Conservation (phyloP, 2,113 vertebrate genomes). For the Onychostoma macrolepis region DNA sequence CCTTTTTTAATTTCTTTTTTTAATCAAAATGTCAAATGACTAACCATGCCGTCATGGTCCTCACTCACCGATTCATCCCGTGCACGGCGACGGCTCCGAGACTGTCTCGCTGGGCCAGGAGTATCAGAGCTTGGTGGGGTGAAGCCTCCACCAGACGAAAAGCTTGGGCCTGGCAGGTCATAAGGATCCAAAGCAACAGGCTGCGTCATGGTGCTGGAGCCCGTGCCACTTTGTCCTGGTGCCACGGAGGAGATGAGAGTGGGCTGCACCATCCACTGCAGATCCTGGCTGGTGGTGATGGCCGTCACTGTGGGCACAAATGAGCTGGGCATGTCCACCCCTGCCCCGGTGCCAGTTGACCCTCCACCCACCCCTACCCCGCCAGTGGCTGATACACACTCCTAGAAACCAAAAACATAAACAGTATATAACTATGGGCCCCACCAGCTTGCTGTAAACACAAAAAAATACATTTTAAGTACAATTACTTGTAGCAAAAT, state of each 20-base stretch:
- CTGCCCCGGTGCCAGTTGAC: slow-evolving; percentile 73
- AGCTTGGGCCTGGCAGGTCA: slow-evolving; percentile 90
- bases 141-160: slow-evolving; percentile 79
- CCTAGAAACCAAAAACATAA: slow-evolving; percentile 59
- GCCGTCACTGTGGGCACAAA: slow-evolving; percentile 97
- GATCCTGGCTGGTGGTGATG: slow-evolving; percentile 95
- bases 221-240: slow-evolving; percentile 80
- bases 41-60: not conserved
- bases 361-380: slow-evolving; percentile 73
- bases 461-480: not conserved
- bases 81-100: slow-evolving; percentile 81
- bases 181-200: slow-evolving; percentile 84
- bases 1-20: not conserved
- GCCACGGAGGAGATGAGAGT: slow-evolving; percentile 94
- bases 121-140: slow-evolving; percentile 72
- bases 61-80: slow-evolving; percentile 89
- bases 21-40: not conserved
- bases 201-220: slow-evolving; percentile 77
- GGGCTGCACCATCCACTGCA: slow-evolving; percentile 97
- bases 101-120: slow-evolving; percentile 75
- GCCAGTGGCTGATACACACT: slow-evolving; percentile 76
- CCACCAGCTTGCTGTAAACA: not conserved
- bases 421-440: not conserved
- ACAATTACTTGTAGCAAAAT: not conserved
- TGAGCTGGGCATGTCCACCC: slow-evolving; percentile 91